Conservation (phyloP, 53 echinoderm and acorn worm species). For the Echinarachnius parma region DNA sequence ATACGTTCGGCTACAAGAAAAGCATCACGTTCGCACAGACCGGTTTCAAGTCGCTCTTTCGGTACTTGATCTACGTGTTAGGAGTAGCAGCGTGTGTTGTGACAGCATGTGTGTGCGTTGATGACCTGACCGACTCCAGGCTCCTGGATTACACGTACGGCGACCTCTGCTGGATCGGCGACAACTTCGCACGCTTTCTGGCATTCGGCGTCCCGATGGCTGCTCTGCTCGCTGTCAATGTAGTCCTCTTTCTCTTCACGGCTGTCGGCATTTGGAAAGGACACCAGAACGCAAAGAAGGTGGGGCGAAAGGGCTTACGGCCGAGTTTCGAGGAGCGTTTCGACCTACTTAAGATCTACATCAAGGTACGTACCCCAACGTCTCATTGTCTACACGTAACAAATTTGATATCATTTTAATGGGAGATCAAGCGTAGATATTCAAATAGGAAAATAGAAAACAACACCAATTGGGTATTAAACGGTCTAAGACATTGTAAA, state of each 20-base stretch:
- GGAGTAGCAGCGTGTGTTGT: conserved; percentile 12
- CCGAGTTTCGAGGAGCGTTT: conserved; percentile 18
- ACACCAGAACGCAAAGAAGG: conserved; percentile 26
- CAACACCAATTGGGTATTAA: too few relatives aligned
- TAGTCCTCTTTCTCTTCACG: conserved; percentile 11
- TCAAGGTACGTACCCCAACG: conserved; percentile 26
- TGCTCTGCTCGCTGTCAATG: conserved; percentile 4
- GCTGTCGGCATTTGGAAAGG: conserved; percentile 19
- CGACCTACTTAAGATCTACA: conserved; percentile 29
- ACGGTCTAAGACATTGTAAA: too few relatives aligned
- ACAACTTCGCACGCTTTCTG: conserved; percentile 1
- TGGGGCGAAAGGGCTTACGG: conserved; percentile 10
- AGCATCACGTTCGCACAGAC: conserved; percentile 22
- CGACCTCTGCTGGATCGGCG: conserved; percentile 21
- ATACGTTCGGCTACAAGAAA: conserved; percentile 16
- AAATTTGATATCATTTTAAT: too few relatives aligned
- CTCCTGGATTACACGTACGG: conserved; percentile 8
- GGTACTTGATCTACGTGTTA: conserved; percentile 4
- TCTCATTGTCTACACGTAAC: too few relatives aligned
- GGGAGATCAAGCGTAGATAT: too few relatives aligned
- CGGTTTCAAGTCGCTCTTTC: conserved; percentile 3
- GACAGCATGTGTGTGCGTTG: conserved; percentile 10
- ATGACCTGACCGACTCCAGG: not conserved
- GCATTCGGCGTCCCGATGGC: conserved; percentile 31
- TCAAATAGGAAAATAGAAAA: too few relatives aligned